Evolutionary conservation across 2,797 vertebrate species (phyloP).

Genomic region (Momotus momota): DNA sequence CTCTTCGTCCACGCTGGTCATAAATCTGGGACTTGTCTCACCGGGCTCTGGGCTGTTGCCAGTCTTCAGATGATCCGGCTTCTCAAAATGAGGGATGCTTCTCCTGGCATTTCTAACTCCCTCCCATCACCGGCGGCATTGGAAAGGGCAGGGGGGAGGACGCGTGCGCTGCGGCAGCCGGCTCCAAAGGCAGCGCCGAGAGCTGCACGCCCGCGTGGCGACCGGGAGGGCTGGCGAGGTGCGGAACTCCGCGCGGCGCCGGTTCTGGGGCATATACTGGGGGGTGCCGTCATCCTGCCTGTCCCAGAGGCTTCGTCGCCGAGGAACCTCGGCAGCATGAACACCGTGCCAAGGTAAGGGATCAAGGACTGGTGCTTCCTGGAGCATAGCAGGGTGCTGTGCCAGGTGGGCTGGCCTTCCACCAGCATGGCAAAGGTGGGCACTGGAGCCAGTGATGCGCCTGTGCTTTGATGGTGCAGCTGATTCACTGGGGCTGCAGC

Average conservation of each 20-base stretch:
- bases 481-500: rapidly evolving
- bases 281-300: rapidly evolving
- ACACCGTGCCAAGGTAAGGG: background rate
- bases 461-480: rapidly evolving
- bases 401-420: background rate
- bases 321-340: background rate
- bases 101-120: constrained; percentile 1
- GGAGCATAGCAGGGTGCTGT: background rate
- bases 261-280: background rate
- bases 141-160: constrained; percentile 7
- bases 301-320: rapidly evolving
- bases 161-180: background rate
- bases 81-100: background rate
- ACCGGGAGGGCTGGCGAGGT: background rate
- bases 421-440: rapidly evolving
- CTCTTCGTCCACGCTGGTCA: background rate
- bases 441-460: rapidly evolving
- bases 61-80: background rate
- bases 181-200: background rate
- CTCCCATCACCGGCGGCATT: background rate
- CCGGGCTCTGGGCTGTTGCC: background rate
- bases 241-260: rapidly evolving
- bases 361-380: background rate
- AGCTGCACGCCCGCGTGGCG: background rate
- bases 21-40: constrained; percentile 1